Base-by-base conservation (phyloP, 2,888 invertebrate species). In the Thecocarcelia acutangulata region DNA sequence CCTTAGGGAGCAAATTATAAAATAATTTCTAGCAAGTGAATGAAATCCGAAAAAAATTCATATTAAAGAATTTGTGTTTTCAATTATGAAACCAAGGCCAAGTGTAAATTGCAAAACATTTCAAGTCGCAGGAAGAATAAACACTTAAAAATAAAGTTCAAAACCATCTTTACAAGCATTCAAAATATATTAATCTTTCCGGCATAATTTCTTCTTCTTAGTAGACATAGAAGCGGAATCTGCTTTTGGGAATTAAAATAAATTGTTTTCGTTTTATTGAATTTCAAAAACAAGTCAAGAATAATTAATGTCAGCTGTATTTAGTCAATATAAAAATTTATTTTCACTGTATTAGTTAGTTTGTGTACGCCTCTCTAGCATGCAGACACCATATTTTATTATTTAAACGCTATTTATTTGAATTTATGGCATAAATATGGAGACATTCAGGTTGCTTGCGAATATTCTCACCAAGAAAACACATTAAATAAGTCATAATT, bases 1-100 rank as follows among this genome's bases (percentile, higher is more conserved):
- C 80, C 54, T 61, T 66, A 28, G 76, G 76, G 80, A 81, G 44
- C 42, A 76, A 48, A 69, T 77, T 73, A 77, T 17, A 70, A 64
- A 58, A 33, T 64, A 28, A 69, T 66, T 17, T 52, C 42, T 56
- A 61, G 52, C 19, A 63, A 68, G 9, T 8, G 52, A 44, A 19
- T 28, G 19, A 42, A 75, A 50, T 9, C 2, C 12, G 11, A 13
- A 13, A 44, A 8, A 28, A 19, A 54, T 12, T 44, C 17, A 24
- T 3, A 19, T 9, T 11, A 37, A 59, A 15, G 48, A 42, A 24
- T 21, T 37, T 5, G 63, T 46, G 56, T 74, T 44, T 61, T 21
- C 28, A 73, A 64, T 64, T 64, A 56, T 46, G 46, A 73, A 73
- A 46, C 54, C 44, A 63, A 44, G 3, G 63, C 21, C 44, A 54